Conservation (phyloP, 2,113 vertebrate genomes). For the Campylomormyrus numenius region DNA sequence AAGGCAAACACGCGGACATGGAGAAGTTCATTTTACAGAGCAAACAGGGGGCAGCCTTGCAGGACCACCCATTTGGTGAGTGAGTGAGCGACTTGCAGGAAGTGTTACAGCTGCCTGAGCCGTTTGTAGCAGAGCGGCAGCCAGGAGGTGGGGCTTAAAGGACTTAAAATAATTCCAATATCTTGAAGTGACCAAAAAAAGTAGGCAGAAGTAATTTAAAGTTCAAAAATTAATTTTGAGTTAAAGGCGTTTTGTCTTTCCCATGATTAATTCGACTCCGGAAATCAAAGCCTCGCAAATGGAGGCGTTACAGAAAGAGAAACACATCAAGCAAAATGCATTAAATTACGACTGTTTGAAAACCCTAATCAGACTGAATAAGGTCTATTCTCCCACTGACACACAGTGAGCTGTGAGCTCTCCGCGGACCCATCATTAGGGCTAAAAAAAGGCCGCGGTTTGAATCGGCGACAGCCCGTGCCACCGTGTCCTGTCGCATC, state of each 20-base stretch:
- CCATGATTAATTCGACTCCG: constrained; percentile 30
- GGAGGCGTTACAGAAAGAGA: constrained; percentile 27
- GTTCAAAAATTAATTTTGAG: constrained; percentile 18
- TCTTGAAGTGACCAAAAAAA: not conserved
- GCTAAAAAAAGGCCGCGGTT: not conserved
- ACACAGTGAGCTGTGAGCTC: constrained; percentile 2
- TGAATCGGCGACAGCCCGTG: not conserved
- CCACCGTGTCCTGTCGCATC: not conserved
- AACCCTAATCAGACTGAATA: constrained; percentile 21
- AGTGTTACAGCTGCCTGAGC: not conserved
- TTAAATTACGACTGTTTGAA: constrained; percentile 21
- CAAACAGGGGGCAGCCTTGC: not conserved
- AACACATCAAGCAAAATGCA: constrained; percentile 23
- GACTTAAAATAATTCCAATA: not conserved
- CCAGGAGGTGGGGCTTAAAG: not conserved
- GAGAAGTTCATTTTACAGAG: not conserved
- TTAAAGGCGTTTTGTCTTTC: constrained; percentile 27
- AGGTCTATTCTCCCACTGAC: not conserved
- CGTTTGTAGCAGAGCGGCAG: not conserved
- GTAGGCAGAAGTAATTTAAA: constrained; percentile 13
- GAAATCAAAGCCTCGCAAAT: constrained; percentile 17
- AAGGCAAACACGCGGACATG: not conserved
- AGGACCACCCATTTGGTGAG: not conserved
- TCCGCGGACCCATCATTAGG: not conserved
- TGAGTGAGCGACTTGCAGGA: not conserved